phyloP scores from a whole-genome alignment of 1,140 invertebrate species.

The Drosophila burlai region DNA sequence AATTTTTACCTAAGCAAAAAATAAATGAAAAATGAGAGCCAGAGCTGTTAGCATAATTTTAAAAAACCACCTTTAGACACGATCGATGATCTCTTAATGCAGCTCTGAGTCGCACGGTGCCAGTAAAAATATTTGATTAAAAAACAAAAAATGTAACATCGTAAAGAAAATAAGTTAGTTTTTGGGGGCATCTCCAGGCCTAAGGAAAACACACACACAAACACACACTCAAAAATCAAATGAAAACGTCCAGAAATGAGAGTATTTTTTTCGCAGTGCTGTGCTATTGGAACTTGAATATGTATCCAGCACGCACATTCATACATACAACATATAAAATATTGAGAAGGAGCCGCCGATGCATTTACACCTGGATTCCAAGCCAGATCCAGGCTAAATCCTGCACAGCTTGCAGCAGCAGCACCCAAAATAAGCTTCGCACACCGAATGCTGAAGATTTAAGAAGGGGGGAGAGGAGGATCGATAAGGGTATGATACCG shows the following conservation, averaged over 20 bases:
- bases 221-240: constrained; percentile 33
- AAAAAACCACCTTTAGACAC: constrained; percentile 3
- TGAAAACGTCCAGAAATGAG: constrained; percentile 47
- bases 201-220: background rate
- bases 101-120: constrained; percentile 16
- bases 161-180: constrained; percentile 18
- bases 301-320: constrained; percentile 12
- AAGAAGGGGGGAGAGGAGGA: background rate
- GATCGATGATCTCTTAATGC: background rate
- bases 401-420: constrained; percentile 32
- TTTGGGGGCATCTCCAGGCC: background rate
- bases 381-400: constrained; percentile 16
- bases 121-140: constrained; percentile 7
- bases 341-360: constrained; percentile 26
- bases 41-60: constrained; percentile 10
- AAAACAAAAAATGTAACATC: background rate
- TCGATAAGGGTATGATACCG: background rate
- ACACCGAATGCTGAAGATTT: constrained; percentile 5
- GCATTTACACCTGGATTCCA: constrained; percentile 32
- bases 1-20: constrained; percentile 1
- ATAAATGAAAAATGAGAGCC: background rate
- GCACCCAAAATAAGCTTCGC: constrained; percentile 24
- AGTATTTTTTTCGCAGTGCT: constrained; percentile 34
- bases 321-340: background rate
- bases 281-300: constrained; percentile 15